A percentile compares a stretch with the other conserved stretches of the same genome.
Evolutionary conservation across 2,113 vertebrate species (phyloP).

Genomic region (Ranitomeya imitator): DNA sequence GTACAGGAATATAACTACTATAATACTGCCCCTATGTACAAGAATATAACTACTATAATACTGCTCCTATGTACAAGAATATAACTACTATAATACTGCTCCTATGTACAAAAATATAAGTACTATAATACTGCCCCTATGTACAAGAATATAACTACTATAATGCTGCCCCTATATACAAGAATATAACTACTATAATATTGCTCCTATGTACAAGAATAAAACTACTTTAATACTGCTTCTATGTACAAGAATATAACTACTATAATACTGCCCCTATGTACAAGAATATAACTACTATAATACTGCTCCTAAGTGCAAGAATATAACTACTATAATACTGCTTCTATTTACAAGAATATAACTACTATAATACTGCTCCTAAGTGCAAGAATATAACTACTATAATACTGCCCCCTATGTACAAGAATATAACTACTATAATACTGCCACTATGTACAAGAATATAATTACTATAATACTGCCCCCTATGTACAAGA

Average conservation of each 20-base stretch:
- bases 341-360: too few relatives aligned
- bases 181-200: constrained; percentile 14
- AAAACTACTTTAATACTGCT: neutral
- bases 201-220: neutral
- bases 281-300: too few relatives aligned
- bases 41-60: neutral
- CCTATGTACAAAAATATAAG: constrained; percentile 5
- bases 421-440: too few relatives aligned
- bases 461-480: too few relatives aligned
- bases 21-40: neutral
- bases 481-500: too few relatives aligned
- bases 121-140: neutral
- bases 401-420: too few relatives aligned
- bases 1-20: neutral
- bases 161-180: constrained; percentile 1
- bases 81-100: neutral
- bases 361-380: too few relatives aligned
- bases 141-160: constrained; percentile 11
- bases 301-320: too few relatives aligned
- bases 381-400: too few relatives aligned
- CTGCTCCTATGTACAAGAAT: neutral
- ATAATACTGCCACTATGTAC: too few relatives aligned
- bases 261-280: neutral
- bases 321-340: too few relatives aligned
- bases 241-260: neutral